Base-by-base conservation (phyloP, 2,797 vertebrate genomes). In the Geotrypetes seraphini region DNA sequence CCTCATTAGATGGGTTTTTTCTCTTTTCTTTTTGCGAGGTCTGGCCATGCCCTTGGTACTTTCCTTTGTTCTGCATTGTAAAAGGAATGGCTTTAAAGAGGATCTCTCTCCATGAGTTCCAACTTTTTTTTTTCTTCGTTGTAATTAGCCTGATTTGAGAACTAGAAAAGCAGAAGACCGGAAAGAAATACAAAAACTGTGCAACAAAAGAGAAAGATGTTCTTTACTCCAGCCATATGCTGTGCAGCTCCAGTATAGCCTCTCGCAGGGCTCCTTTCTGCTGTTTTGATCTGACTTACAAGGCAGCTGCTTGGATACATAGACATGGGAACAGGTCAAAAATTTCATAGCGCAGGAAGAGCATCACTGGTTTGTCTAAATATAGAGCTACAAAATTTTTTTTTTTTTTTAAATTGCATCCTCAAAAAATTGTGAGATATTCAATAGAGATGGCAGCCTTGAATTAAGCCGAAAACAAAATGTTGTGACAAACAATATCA, bases 1-100 rank as follows among this genome's bases (percentile, higher is more conserved):
- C 77, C 80, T 85, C 82, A 85, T 85, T 85, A 85, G 80, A 63
- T 79, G 78, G 57, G 66, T 85, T 85, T 82, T 77, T 72, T 71
- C 71, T 72, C 76, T 78, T 70, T 79, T 66, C 79, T 76, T 55
- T 69, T 39, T 69, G 60, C 36, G 57, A 66, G 71, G 69, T 63
- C 72, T 65, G 63, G 66, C 63, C 69, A 68, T 79, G 76, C 73
- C 78, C 79, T 73, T 60, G 57, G 68, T 78, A 66, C 70, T 72
- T 60, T 61, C 79, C 74, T 84, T 85, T 85, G 80, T 84, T 81
- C 79, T 71, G 39, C 44, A 47, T 63, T 77, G 73, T 73, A 78
- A 81, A 81, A 81, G 73, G 69, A 81, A 74, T 69, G 71, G 73
- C 66, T 81, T 81, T 84, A 79, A 81, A 84, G 43, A n/a, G 76